These are phyloP conservation scores for Girardinichthys multiradiatus DNA, from an alignment of 2,113 vertebrate species.

Conservation along the genomic window DNA sequence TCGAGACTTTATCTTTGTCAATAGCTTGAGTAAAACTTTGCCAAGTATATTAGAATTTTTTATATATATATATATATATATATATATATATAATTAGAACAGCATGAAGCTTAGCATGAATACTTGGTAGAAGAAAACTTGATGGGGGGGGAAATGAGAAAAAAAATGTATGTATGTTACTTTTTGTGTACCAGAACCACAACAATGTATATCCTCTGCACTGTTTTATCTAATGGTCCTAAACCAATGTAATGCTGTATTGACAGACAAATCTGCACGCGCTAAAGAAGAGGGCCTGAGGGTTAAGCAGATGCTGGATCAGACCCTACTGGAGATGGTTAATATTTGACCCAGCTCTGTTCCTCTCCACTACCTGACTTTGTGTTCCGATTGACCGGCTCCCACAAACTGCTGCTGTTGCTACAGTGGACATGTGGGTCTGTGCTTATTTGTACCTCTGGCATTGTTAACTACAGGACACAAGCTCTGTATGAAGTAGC, in stretches of 20 bases:
- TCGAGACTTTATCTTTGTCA: neutral
- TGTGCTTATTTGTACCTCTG: constrained; percentile 20
- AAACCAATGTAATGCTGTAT: constrained; percentile 67
- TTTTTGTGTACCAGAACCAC: neutral
- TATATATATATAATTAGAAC: too few species aligned
- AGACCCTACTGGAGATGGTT: constrained; percentile 72
- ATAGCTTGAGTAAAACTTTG: neutral
- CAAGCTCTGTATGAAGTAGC: constrained; percentile 31
- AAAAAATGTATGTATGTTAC: constrained; percentile 14
- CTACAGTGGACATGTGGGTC: constrained; percentile 21
- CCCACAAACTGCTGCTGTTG: constrained; percentile 26
- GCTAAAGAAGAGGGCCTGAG: constrained; percentile 69
- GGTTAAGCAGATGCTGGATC: constrained; percentile 71
- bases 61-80: too few species aligned
- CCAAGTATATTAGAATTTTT: neutral
- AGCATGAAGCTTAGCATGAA: neutral
- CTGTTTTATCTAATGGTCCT: constrained; percentile 13
- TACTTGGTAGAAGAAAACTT: neutral
- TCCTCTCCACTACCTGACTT: constrained; percentile 24
- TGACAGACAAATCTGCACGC: constrained; percentile 74
- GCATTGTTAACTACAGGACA: constrained; percentile 24
- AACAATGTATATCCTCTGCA: constrained; percentile 38
- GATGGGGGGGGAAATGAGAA: neutral
- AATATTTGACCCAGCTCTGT: constrained; percentile 64
- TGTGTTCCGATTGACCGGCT: constrained; percentile 44